Evolutionary conservation across 1,140 invertebrate genomes (phyloP).

Genomic region (Alviniconcha marisindica): DNA sequence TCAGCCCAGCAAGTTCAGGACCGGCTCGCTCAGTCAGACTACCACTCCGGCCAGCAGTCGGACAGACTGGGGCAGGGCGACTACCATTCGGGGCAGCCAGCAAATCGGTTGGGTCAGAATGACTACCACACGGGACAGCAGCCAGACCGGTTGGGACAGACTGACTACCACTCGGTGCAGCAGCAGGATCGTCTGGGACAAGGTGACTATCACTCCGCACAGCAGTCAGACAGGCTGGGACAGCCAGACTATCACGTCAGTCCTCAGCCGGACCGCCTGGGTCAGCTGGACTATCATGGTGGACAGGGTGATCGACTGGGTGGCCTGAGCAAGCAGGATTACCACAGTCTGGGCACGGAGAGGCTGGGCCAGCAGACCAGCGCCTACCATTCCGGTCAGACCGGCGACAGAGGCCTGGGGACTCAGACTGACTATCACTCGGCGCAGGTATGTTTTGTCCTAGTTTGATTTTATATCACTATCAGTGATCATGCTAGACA

Average conservation of each 20-base stretch:
- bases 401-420: conserved; percentile 9
- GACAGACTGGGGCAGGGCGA: conserved; percentile 4
- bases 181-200: conserved; percentile 11
- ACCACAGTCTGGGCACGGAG: background rate
- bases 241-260: conserved; percentile 19
- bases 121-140: conserved; percentile 13
- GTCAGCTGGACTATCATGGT: conserved; percentile 8
- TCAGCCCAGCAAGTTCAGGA: conserved; percentile 1
- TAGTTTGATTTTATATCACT: too few species aligned
- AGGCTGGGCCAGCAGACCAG: conserved; percentile 18
- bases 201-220: conserved; percentile 26
- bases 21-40: conserved; percentile 2
- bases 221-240: conserved; percentile 26
- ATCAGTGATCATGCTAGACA: too few species aligned
- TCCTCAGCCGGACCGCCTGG: conserved; percentile 10
- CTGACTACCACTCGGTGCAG: conserved; percentile 17
- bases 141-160: background rate
- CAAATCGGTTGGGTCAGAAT: background rate
- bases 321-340: conserved; percentile 30
- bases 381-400: conserved; percentile 15
- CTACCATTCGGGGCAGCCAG: background rate
- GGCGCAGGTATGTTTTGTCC: conserved; percentile 15
- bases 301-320: conserved; percentile 4
- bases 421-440: conserved; percentile 30
- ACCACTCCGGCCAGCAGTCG: conserved; percentile 21